Percentiles rank a stretch among this genome's conserved stretches.
Conservation (phyloP, 2,797 vertebrate species). For the Huso huso region DNA sequence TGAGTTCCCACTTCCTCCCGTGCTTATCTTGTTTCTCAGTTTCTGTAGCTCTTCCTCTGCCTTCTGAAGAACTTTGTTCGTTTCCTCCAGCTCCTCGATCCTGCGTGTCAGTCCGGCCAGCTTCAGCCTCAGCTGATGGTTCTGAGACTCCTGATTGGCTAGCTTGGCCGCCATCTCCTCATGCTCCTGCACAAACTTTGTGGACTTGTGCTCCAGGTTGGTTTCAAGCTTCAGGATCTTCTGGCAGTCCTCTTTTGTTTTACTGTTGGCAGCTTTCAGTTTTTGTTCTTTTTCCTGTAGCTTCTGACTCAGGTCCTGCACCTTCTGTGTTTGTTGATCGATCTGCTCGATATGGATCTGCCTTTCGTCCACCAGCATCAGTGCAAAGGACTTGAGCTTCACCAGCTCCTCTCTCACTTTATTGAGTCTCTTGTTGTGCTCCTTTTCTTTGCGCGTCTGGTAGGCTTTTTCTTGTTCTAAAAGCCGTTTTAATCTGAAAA, state of each 20-base stretch:
- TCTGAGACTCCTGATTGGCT: constrained; percentile 73
- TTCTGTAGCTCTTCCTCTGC: constrained; percentile 86
- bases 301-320: constrained; percentile 77
- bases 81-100: constrained; percentile 84
- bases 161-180: constrained; percentile 81
- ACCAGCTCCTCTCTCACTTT: constrained; percentile 81
- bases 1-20: constrained; percentile 80
- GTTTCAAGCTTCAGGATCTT: constrained; percentile 75
- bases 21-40: constrained; percentile 81
- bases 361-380: constrained; percentile 92
- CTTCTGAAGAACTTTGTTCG: constrained; percentile 71
- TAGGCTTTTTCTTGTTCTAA: constrained; percentile 91
- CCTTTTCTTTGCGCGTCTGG: constrained; percentile 84
- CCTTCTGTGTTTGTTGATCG: constrained; percentile 78
- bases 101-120: constrained; percentile 61
- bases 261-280: constrained; percentile 49
- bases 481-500: constrained; percentile 78
- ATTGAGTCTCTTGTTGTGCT: constrained; percentile 73
- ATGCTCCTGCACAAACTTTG: constrained; percentile 70
- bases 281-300: constrained; percentile 78
- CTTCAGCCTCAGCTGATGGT: constrained; percentile 75
- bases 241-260: constrained; percentile 74
- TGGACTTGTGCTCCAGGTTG: constrained; percentile 72
- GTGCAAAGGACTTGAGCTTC: constrained; percentile 87
- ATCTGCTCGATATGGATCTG: constrained; percentile 88